A percentile compares a stretch with the other conserved stretches of the same genome.
Conservation (phyloP, 2,888 invertebrate genomes). For the Perithous albicinctus region DNA sequence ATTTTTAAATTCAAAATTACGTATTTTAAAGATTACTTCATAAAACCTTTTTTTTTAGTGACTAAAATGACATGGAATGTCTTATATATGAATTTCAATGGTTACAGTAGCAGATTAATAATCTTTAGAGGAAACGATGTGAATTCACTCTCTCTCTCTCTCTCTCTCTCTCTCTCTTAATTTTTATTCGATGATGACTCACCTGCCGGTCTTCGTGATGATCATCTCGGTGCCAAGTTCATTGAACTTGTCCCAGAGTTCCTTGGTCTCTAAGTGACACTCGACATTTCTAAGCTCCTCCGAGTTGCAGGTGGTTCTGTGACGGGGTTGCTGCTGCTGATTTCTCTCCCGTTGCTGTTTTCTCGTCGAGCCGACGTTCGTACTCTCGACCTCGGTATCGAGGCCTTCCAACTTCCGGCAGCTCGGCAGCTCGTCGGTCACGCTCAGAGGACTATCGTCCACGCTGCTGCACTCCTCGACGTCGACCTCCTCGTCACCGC, state of each 20-base stretch:
- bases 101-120: conserved; percentile 58
- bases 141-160: conserved; percentile 13
- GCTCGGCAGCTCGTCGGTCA: conserved; percentile 72
- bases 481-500: conserved; percentile 86
- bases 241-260: conserved; percentile 93
- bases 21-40: too few species aligned
- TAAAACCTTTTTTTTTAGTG: too few species aligned
- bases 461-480: conserved; percentile 87
- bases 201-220: conserved; percentile 94
- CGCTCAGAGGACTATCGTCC: conserved; percentile 83
- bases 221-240: conserved; percentile 94
- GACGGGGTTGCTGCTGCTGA: conserved; percentile 78
- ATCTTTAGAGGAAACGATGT: conserved; percentile 10
- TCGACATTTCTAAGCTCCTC: conserved; percentile 88
- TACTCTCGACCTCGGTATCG: conserved; percentile 69
- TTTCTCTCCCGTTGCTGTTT: conserved; percentile 72
- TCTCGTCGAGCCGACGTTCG: conserved; percentile 82
- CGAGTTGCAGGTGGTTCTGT: conserved; percentile 87
- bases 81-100: conserved; percentile 50
- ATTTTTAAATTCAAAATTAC: too few species aligned
- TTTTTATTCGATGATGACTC: conserved; percentile 78
- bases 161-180: conserved; percentile 18
- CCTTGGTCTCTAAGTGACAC: conserved; percentile 92
- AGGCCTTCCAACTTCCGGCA: conserved; percentile 47
- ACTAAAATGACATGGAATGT: conserved; percentile 1